Conservation (phyloP, 1,140 invertebrate genomes). For the Hydropsyche tenuis region DNA sequence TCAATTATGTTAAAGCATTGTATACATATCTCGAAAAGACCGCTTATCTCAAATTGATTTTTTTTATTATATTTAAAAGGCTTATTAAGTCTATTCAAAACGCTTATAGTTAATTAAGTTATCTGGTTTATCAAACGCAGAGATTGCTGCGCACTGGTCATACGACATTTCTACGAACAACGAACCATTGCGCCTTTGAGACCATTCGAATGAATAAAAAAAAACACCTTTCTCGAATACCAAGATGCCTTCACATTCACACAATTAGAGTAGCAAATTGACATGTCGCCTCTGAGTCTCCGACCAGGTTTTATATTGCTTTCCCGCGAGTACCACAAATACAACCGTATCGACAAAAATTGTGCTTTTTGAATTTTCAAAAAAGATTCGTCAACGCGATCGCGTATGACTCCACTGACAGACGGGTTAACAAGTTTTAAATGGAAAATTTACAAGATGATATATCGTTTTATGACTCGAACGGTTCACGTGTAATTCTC, state of each 20-base stretch:
- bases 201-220: neutral
- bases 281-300: slow-evolving; percentile 1
- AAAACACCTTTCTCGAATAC: slow-evolving; percentile 1
- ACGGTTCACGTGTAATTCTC: neutral
- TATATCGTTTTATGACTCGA: slow-evolving; percentile 1
- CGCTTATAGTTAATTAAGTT: too few relatives aligned
- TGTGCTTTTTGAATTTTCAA: too few relatives aligned
- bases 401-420: neutral
- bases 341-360: too few relatives aligned
- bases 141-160: neutral
- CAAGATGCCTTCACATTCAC: neutral
- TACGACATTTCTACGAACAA: neutral
- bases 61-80: too few relatives aligned
- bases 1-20: too few relatives aligned
- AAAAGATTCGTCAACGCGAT: too few relatives aligned
- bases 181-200: neutral
- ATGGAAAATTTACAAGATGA: slow-evolving; percentile 10
- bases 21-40: too few relatives aligned
- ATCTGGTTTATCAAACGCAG: too few relatives aligned
- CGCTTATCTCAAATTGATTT: too few relatives aligned
- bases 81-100: too few relatives aligned
- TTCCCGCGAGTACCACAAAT: too few relatives aligned
- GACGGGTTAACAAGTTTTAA: neutral
- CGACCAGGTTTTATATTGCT: neutral
- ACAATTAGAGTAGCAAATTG: slow-evolving; percentile 10